Conservation (phyloP, 2,113 vertebrate species). For the Marmota monax region DNA sequence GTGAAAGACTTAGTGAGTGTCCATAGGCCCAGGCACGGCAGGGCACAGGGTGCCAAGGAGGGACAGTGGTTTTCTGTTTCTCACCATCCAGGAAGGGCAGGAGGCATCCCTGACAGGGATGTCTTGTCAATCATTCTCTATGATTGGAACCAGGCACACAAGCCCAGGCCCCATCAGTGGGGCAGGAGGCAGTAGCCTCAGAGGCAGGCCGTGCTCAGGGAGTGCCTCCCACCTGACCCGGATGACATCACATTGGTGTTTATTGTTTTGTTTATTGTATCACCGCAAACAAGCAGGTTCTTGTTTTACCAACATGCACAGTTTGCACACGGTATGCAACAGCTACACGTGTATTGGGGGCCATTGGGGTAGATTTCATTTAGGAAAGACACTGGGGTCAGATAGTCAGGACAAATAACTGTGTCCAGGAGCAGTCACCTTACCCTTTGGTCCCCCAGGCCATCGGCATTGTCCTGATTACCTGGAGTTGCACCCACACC, state of each 20-base stretch:
- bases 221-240: background rate
- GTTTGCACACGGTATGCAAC: accelerated
- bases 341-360: background rate
- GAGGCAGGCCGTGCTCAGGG: background rate
- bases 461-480: background rate
- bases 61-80: no score
- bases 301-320: background rate
- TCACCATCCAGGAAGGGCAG: background rate
- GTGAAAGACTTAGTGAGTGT: no score
- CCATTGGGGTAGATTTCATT: background rate
- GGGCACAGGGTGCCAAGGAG: background rate
- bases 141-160: background rate
- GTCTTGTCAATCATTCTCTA: background rate
- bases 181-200: background rate
- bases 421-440: background rate
- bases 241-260: background rate
- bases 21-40: background rate
- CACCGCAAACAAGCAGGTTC: background rate
- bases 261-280: no score
- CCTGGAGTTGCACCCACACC: accelerated
- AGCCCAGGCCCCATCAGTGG: accelerated
- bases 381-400: background rate
- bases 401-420: background rate
- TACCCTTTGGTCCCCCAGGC: background rate
- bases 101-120: background rate